Evolutionary conservation across 37 sponge, comb jelly and placozoan species (phyloP).

Genomic region (Oopsacas minuta): DNA sequence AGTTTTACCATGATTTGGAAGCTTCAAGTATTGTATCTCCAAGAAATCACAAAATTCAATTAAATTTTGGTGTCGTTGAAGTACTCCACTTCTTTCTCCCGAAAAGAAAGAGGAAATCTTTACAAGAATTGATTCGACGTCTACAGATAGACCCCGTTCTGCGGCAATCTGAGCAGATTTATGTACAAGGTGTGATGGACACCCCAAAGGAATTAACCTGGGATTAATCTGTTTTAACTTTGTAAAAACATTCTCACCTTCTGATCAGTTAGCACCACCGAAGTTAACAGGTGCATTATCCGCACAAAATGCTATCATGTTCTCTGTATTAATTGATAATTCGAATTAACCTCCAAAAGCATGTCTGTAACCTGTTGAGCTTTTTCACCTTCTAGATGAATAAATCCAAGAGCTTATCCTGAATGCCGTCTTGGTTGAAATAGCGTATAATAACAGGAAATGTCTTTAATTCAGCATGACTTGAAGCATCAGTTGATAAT

Average conservation of each 20-base stretch:
- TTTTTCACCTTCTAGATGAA: too few species aligned
- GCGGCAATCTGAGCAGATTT: neutral
- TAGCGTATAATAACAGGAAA: neutral
- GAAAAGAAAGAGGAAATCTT: too few species aligned
- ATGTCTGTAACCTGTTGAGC: neutral
- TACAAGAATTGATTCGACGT: neutral
- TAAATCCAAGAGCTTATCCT: neutral
- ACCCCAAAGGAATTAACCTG: neutral
- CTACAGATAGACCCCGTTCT: neutral
- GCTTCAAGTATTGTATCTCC: neutral
- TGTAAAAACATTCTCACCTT: neutral
- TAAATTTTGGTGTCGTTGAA: too few species aligned
- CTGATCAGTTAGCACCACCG: neutral
- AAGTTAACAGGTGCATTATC: neutral
- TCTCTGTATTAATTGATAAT: neutral
- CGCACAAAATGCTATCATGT: neutral
- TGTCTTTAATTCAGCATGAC: neutral
- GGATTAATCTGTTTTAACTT: neutral
- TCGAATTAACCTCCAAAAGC: neutral
- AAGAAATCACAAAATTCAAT: neutral
- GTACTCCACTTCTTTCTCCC: too few species aligned
- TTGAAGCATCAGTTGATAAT: neutral
- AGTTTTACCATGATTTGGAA: neutral
- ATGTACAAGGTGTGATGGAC: neutral
- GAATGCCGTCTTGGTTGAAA: neutral